Conservation (phyloP, 23 tunicate genomes). For the Ascidia mentula region DNA sequence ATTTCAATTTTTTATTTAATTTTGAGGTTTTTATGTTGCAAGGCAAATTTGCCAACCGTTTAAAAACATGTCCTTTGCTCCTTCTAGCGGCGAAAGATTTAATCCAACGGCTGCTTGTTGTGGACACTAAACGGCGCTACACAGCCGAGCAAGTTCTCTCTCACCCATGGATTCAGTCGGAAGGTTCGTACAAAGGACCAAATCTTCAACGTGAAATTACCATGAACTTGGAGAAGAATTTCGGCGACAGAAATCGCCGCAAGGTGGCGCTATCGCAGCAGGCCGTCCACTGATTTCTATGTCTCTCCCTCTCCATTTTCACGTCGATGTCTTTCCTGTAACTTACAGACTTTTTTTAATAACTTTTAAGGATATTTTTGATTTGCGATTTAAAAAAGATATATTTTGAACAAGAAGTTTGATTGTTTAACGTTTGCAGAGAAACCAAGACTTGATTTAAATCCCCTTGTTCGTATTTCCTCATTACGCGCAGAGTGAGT, state of each 20-base stretch:
- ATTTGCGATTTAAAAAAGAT: no score
- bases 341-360: no score
- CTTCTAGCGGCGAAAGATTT: constrained; percentile 94
- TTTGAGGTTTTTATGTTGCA: no score
- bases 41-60: not conserved
- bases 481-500: no score
- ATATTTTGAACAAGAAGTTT: no score
- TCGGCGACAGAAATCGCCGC: constrained; percentile 82
- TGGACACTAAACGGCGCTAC: constrained; percentile 94
- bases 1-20: no score
- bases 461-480: no score
- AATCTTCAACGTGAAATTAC: constrained; percentile 95
- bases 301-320: not conserved
- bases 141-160: constrained; percentile 93
- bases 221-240: constrained; percentile 95
- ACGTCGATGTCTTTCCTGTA: no score
- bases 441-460: no score
- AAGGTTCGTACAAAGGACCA: constrained; percentile 88
- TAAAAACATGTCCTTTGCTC: not conserved
- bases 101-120: constrained; percentile 80
- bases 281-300: constrained; percentile 17
- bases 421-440: no score
- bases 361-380: no score
- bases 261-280: constrained; percentile 21
- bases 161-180: constrained; percentile 94